Evolutionary conservation across 2,888 invertebrate species (phyloP), one percentile per base, ranked within the genome.

Genomic region (Brachyptera putata): DNA sequence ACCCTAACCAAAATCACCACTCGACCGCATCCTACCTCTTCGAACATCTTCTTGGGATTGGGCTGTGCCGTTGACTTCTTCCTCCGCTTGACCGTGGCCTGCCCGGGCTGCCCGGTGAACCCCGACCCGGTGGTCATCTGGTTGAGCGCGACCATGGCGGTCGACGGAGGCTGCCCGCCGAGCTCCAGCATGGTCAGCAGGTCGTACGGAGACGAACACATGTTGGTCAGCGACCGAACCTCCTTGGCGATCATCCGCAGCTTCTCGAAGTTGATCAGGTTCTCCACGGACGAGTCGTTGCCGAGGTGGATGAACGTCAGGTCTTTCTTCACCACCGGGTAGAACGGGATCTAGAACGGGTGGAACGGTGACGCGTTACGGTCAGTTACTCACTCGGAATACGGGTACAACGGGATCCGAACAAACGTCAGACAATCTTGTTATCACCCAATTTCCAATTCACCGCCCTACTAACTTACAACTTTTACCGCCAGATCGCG

Each of bases 231-330:
- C 21, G 89, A 83, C 66, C 93, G 80, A 24, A 94, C 91, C 80
- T 98, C 97, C 76, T 97, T 96, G 56, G 98, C 95, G 66, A 99
- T 93, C 95, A 99, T 97, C 66, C 99, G 82, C 62, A 99, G 79
- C 74, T 99, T 99, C 75, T 99, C 99, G 73, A 99, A 99, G 77
- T 99, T 99, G 1, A 96, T 88, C 73, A 95, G 80, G 60, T 85
- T 84, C 73, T 95, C 94, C 3, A 94, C 88, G 71, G 85, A 83
- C 0, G 93, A 91, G 72, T 96, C 92, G 77, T 99, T 99, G 36
- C 98, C 98, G 67, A 97, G 82, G 77, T 99, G 93, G 67, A 99
- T 97, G 72, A 99, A 99, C 7, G 97, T 98, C 67, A 99, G 80
- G 77, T 99, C 99, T 78, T 92, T 92, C 71, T 91, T 91, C 5